These are phyloP conservation scores for Emmelina monodactyla DNA, from an alignment of 2,888 invertebrate genomes.

Conservation along the genomic window DNA sequence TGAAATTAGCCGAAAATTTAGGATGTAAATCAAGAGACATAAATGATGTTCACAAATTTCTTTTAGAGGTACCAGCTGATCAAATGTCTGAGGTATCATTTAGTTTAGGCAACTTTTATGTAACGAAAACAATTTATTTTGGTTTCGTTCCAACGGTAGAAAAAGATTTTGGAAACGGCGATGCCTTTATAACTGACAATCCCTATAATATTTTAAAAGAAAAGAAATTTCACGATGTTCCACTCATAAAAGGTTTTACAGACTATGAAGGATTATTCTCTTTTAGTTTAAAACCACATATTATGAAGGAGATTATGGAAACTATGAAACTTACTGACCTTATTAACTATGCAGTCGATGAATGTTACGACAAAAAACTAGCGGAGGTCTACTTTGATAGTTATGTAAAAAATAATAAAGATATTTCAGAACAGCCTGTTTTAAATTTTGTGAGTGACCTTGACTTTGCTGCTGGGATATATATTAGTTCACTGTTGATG, in stretches of 20 bases:
- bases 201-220: slow-evolving; percentile 41
- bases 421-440: slow-evolving; percentile 20
- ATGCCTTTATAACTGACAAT: slow-evolving; percentile 25
- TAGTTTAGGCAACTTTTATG: neutral
- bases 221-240: slow-evolving; percentile 37
- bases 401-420: slow-evolving; percentile 16
- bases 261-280: slow-evolving; percentile 47
- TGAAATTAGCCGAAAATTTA: neutral
- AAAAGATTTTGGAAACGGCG: slow-evolving; percentile 25
- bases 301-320: slow-evolving; percentile 19
- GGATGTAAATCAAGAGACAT: neutral
- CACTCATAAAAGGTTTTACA: slow-evolving; percentile 54
- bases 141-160: slow-evolving; percentile 36
- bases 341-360: too few relatives aligned
- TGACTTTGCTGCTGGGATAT: slow-evolving; percentile 27
- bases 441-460: slow-evolving; percentile 33
- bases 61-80: neutral
- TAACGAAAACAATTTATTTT: slow-evolving; percentile 16
- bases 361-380: too few relatives aligned
- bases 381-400: slow-evolving; percentile 13
- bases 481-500: slow-evolving; percentile 20
- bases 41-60: neutral
- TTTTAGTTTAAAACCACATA: slow-evolving; percentile 19
- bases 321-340: slow-evolving; percentile 22
- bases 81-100: neutral